Evolutionary conservation across 2,113 vertebrate species (phyloP).

Genomic region (Holacanthus passer): DNA sequence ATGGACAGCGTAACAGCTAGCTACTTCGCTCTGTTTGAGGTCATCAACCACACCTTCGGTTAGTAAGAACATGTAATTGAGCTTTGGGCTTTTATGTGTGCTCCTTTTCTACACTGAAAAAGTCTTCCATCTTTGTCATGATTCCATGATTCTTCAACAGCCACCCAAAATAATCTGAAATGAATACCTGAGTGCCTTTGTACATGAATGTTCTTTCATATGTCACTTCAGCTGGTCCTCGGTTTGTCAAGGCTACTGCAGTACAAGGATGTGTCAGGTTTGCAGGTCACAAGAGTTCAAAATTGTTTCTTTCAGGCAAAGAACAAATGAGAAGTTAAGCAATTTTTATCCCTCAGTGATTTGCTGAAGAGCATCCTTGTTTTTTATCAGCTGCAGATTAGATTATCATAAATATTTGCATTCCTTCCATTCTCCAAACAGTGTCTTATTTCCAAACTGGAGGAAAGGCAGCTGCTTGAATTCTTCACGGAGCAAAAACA

Average conservation of each 20-base stretch:
- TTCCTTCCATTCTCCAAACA: not conserved
- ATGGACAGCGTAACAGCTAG: slow-evolving; percentile 94
- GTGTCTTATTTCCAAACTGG: not conserved
- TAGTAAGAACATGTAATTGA: slow-evolving; percentile 67
- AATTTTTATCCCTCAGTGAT: not conserved
- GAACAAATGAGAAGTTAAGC: not conserved
- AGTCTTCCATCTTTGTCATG: not conserved
- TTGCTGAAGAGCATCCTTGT: not conserved
- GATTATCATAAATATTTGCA: slow-evolving; percentile 14
- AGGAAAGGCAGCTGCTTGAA: not conserved
- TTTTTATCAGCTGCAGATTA: slow-evolving; percentile 7
- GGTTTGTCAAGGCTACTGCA: not conserved
- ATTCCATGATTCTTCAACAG: not conserved
- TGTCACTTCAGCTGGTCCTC: not conserved
- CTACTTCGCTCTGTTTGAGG: slow-evolving; percentile 97
- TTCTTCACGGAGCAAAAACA: not conserved
- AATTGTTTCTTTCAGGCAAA: not conserved
- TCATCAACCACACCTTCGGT: slow-evolving; percentile 97
- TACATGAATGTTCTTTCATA: not conserved
- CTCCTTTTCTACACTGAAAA: not conserved
- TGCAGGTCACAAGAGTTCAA: not conserved
- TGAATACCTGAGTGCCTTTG: not conserved
- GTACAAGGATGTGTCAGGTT: too few species aligned
- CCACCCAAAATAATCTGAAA: not conserved
- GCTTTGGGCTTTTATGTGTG: not conserved